These are phyloP conservation scores for Epinotia nisella DNA, from an alignment of 2,888 invertebrate genomes.

Conservation along the genomic window DNA sequence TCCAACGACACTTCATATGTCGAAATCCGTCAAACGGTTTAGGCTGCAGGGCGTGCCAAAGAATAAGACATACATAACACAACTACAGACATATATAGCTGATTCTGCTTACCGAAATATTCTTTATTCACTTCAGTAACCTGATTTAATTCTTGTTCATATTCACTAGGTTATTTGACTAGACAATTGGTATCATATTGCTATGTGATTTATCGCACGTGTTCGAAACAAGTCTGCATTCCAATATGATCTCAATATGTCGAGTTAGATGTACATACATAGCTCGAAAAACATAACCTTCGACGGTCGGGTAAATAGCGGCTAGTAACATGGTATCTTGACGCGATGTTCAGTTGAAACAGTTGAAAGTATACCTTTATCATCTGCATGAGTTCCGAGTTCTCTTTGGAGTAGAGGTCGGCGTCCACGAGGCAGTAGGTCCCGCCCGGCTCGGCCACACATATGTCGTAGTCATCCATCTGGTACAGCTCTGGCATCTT, in stretches of 20 bases:
- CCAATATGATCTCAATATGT: neutral
- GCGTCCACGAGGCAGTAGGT: slow-evolving; percentile 43
- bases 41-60: too few relatives aligned
- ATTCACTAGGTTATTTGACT: too few relatives aligned
- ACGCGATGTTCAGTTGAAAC: too few relatives aligned
- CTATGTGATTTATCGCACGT: too few relatives aligned
- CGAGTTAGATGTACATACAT: neutral
- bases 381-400: slow-evolving; percentile 29
- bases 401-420: slow-evolving; percentile 12
- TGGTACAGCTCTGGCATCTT: slow-evolving; percentile 41
- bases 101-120: slow-evolving; percentile 5
- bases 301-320: too few relatives aligned
- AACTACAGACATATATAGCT: too few relatives aligned
- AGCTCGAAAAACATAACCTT: too few relatives aligned
- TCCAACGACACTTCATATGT: too few relatives aligned
- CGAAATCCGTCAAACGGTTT: too few relatives aligned
- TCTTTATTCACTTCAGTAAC: slow-evolving; percentile 14
- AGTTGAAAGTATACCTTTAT: neutral
- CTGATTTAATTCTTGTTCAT: slow-evolving; percentile 10
- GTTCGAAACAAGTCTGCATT: slow-evolving; percentile 1
- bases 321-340: too few relatives aligned
- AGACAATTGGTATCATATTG: too few relatives aligned
- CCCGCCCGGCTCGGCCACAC: slow-evolving; percentile 35
- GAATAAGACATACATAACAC: too few relatives aligned
- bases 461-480: slow-evolving; percentile 42